These are phyloP conservation scores for Adelosebastes latens DNA, from an alignment of 2,797 vertebrate species.

Conservation along the genomic window DNA sequence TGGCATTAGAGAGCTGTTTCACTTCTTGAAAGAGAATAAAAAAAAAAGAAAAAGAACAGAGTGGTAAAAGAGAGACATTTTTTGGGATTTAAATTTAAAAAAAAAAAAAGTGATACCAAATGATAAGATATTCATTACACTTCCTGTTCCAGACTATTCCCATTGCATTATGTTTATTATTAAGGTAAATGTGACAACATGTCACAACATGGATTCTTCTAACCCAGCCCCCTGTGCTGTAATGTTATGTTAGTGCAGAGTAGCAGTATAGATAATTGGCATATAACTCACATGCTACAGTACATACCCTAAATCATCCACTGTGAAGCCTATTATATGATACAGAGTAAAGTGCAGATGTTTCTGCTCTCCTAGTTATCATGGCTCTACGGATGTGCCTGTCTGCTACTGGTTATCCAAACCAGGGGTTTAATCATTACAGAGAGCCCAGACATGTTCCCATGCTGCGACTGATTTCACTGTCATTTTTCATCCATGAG, in stretches of 20 bases:
- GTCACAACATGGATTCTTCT: constrained; percentile 2
- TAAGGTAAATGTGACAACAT: constrained; percentile 4
- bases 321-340: constrained; percentile 31
- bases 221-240: not conserved
- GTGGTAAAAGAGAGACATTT: too few relatives aligned
- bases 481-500: constrained; percentile 77
- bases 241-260: constrained; percentile 26
- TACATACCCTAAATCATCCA: constrained; percentile 32
- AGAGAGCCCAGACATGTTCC: constrained; percentile 65
- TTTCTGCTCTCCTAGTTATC: constrained; percentile 56
- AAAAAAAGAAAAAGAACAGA: too few relatives aligned
- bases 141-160: not conserved
- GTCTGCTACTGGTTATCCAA: constrained; percentile 67
- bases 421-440: constrained; percentile 75
- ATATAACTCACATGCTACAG: constrained; percentile 21
- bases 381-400: constrained; percentile 26
- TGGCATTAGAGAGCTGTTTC: too few relatives aligned
- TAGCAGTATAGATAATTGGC: constrained; percentile 36
- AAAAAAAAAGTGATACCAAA: not conserved
- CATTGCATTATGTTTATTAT: not conserved
- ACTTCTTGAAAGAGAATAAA: too few relatives aligned
- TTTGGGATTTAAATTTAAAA: accelerated
- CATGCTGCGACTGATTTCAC: constrained; percentile 66
- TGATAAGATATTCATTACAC: not conserved
- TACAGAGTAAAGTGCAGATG: constrained; percentile 44